Base-by-base conservation (phyloP, 2,888 invertebrate species). In the Thyatira batis region DNA sequence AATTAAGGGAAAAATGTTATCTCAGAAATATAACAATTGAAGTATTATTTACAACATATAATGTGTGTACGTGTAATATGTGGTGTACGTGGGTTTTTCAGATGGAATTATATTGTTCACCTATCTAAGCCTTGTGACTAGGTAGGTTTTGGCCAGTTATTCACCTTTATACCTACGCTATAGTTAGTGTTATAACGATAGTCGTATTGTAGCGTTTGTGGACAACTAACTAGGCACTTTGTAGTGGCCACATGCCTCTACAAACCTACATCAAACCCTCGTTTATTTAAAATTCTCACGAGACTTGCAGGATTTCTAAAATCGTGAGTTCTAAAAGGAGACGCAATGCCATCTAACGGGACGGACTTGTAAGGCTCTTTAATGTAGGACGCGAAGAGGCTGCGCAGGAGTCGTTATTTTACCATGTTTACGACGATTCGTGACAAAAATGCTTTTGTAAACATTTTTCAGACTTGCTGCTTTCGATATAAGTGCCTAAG, bases 371-470 rank as follows among this genome's bases (percentile, higher is more conserved):
- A 82, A 71, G 76, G 77, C 65, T 66, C 61, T 39, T 39, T 27
- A 20, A 73, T 71, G 78, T 78, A 72, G 78, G 72, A 67, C 61
- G 70, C 52, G 60, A 55, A 6, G 17, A 39, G 56, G 51, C 54
- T 67, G 72, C 70, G 72, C 71, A 61, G 69, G 71, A 69, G 73
- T 78, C 70, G 64, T 76, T 67, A 72, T 65, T 72, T 71, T 69
- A 58, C 67, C 65, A 67, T 73, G 61, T 79, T 80, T 75, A 58
- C 27, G 50, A 44, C 20, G 25, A 25, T 25, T 43, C 25, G 27
- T 43, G 25, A 50, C 50, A 44, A 27, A 27, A 44, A 44, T 27
- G 27, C 6, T 39, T 13, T 23, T 39, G 17, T 17, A 39, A 17
- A 17, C 8, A 8, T 17, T 39, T 17, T 39, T 17, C 8, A n/a